Base-by-base conservation (phyloP, 2,797 vertebrate genomes). In the Mareca penelope region DNA sequence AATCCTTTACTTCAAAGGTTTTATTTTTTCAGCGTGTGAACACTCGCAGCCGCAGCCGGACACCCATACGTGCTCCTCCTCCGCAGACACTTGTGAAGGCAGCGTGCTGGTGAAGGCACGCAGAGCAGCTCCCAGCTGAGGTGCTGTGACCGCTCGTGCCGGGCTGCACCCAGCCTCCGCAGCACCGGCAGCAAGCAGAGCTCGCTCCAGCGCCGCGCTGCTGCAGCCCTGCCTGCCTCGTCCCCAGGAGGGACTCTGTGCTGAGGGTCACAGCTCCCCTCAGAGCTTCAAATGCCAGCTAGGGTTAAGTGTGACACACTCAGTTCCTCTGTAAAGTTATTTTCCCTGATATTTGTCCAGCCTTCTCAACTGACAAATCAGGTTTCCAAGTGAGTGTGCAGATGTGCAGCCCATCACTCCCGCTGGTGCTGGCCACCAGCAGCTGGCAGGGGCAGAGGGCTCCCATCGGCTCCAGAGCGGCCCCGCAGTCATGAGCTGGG, bases 21-120 rank as follows among this genome's bases (percentile, higher is more conserved):
- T 21, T 14, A 1, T 12, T 21, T 68, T 39, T 33, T 18, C 42
- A 14, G 50, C 3, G 37, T 42, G 31, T 15, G 39, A 42, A 46
- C 0, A 3, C 57, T 15, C 44, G 6, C 1, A 9, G 44, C 23
- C 19, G 0, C n/a, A 44, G 55, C 50, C 2, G 1, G 61, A 13
- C 40, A 7, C n/a, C 60, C 35, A 2, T n/a, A 65, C 50, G 53
- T 13, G 57, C 3, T 6, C 33, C 18, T 5, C 42, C 53, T 6
- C 22, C 9, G 1, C 23, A 2, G 2, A 15, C 11, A 2, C 8
- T 22, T 16, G 3, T 4, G 26, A 57, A 19, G 53, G 42, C 80
- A 42, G 53, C 31, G 80, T 59, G 15, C 1, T 8, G 12, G 1
- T 6, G 2, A n/a, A 17, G 65, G 53, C 3, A 1, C 2, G 29